Conservation (phyloP, 2,113 vertebrate species). For the Perca flavescens region DNA sequence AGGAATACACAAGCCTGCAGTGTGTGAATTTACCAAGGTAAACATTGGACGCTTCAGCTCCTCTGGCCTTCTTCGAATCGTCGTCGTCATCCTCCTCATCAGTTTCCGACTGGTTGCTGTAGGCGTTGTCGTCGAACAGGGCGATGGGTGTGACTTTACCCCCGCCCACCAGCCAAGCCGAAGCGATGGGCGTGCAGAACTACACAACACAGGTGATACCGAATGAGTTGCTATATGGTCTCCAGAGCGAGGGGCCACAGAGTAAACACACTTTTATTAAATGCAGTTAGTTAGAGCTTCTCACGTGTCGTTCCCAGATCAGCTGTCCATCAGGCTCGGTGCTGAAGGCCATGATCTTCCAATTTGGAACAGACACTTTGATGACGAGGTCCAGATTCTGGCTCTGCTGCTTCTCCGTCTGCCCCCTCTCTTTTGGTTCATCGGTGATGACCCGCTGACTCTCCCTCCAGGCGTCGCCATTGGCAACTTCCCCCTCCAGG, state of each 20-base stretch:
- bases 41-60: conserved; percentile 92
- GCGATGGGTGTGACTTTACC: conserved; percentile 95
- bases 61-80: conserved; percentile 87
- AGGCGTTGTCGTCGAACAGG: conserved; percentile 95
- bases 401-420: conserved; percentile 82
- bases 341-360: conserved; percentile 97
- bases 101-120: conserved; percentile 80
- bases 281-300: neutral
- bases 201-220: conserved; percentile 47
- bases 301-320: conserved; percentile 97
- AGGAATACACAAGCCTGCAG: too few species aligned
- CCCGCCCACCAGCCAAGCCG: conserved; percentile 95
- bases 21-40: conserved; percentile 88
- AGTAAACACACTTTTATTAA: too few species aligned
- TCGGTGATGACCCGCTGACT: conserved; percentile 90
- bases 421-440: conserved; percentile 74
- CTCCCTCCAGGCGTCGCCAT: conserved; percentile 83
- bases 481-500: conserved; percentile 89
- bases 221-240: neutral
- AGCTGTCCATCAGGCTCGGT: conserved; percentile 88
- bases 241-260: too few species aligned
- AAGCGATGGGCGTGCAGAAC: conserved; percentile 98
- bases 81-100: conserved; percentile 91
- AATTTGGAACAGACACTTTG: conserved; percentile 96
- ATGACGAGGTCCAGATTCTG: conserved; percentile 91